Percentiles rank a stretch among this genome's conserved stretches.
Evolutionary conservation across 2,113 vertebrate species (phyloP).

Genomic region (Pan paniscus): DNA sequence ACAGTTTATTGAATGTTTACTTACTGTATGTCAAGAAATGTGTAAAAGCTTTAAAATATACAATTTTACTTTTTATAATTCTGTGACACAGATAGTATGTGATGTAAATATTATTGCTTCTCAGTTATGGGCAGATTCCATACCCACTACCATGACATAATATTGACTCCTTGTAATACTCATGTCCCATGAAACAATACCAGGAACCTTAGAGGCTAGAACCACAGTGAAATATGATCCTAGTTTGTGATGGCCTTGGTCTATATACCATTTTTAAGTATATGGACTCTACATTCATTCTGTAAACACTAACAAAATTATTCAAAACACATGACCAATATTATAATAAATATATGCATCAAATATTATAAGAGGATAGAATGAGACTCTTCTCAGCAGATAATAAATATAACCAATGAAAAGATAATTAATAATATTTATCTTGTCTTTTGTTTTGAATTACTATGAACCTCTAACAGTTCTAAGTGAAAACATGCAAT

Average conservation of each 20-base stretch:
- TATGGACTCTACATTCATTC: neutral
- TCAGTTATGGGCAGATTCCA: neutral
- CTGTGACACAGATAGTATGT: neutral
- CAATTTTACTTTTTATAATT: neutral
- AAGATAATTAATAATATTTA: neutral
- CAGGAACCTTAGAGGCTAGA: neutral
- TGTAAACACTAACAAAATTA: neutral
- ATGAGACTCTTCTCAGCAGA: neutral
- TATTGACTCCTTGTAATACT: neutral
- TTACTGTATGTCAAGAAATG: neutral
- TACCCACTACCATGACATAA: neutral
- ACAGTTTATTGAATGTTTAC: neutral
- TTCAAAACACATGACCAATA: neutral
- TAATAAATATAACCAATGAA: neutral
- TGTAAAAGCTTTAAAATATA: neutral
- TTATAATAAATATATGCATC: neutral
- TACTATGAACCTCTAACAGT: neutral
- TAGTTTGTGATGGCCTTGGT: neutral
- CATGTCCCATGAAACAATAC: neutral
- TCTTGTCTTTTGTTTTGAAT: neutral
- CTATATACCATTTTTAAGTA: neutral
- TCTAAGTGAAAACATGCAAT: neutral
- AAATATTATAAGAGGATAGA: neutral
- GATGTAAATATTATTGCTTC: neutral
- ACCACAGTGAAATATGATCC: rapidly evolving